Conservation (phyloP, 2,113 vertebrate species). For the Myxocyprinus asiaticus region DNA sequence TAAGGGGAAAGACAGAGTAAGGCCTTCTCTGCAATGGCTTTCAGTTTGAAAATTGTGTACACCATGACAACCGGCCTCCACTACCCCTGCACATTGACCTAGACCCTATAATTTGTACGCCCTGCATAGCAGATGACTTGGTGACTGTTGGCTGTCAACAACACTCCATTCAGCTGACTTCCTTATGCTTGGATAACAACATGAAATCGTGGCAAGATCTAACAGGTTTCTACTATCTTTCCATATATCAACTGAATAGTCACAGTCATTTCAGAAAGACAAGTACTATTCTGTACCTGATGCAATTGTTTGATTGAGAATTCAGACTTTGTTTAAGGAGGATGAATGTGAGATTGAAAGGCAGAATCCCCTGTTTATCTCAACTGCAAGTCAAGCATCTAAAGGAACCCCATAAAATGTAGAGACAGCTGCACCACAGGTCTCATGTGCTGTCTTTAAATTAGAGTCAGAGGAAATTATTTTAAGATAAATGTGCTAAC, state of each 20-base stretch:
- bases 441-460: not conserved
- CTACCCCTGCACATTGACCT: not conserved
- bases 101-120: slow-evolving; percentile 41
- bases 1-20: no score
- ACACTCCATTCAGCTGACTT: not conserved
- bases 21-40: no score
- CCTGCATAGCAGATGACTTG: slow-evolving; percentile 56
- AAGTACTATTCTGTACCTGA: not conserved
- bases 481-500: no score
- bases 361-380: not conserved
- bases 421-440: no score
- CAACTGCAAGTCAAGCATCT: not conserved
- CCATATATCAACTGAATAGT: not conserved
- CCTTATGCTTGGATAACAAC: not conserved
- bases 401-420: slow-evolving; percentile 26
- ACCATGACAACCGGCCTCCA: slow-evolving; percentile 19
- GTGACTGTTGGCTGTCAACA: slow-evolving; percentile 50
- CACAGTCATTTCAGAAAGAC: not conserved
- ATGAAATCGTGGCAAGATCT: not conserved
- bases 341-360: not conserved
- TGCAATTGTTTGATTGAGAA: no score
- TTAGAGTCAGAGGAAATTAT: not conserved
- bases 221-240: no score
- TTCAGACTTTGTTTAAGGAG: no score
- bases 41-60: not conserved